A percentile compares a stretch with the other conserved stretches of the same genome.
Conservation (phyloP, 2,113 vertebrate species). For the Centropus unirufus region DNA sequence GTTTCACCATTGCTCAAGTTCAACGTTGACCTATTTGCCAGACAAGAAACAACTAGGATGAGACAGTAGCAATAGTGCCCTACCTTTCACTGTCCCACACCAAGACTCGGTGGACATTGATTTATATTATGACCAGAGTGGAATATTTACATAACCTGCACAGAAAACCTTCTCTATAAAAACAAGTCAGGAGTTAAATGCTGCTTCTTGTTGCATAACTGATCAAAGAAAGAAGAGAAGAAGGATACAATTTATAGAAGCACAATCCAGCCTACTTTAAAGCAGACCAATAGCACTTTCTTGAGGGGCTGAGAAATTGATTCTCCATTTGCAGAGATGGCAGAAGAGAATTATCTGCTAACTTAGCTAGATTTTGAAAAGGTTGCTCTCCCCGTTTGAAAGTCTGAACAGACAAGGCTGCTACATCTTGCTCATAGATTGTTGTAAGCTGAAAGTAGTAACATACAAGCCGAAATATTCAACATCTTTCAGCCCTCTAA, state of each 20-base stretch:
- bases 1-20: slow-evolving; percentile 97
- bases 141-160: neutral
- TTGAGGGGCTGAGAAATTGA: no score
- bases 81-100: neutral
- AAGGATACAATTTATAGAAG: neutral
- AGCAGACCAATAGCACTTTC: no score
- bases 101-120: neutral
- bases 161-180: neutral
- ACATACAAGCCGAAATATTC: neutral
- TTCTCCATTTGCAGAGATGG: no score
- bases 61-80: neutral
- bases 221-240: neutral
- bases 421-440: neutral
- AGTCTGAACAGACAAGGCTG: neutral
- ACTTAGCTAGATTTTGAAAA: neutral
- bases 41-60: slow-evolving; percentile 25
- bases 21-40: slow-evolving; percentile 79
- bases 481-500: neutral
- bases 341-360: no score
- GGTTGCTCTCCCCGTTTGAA: neutral
- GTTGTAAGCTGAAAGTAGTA: neutral
- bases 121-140: neutral
- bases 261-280: no score
- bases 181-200: neutral
- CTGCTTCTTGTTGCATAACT: neutral